Evolutionary conservation across 1,140 invertebrate genomes (phyloP).

Genomic region (Nixonia krombeini): DNA sequence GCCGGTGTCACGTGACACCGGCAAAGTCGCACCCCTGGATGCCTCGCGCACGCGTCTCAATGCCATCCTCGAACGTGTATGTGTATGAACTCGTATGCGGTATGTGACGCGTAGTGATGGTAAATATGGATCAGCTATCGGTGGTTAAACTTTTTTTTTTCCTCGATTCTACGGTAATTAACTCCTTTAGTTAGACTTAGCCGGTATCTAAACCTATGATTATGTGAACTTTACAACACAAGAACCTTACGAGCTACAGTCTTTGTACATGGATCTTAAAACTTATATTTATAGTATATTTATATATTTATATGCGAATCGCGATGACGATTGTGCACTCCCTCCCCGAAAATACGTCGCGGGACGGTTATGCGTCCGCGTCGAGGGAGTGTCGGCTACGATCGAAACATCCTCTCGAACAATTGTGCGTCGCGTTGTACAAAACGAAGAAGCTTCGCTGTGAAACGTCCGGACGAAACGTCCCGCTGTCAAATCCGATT

Average conservation of each 20-base stretch:
- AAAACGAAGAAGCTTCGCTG: neutral
- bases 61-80: constrained; percentile 10
- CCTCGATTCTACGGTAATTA: constrained; percentile 64
- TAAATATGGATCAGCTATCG: constrained; percentile 68
- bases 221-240: constrained; percentile 73
- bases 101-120: constrained; percentile 56
- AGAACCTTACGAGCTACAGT: constrained; percentile 69
- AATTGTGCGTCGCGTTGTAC: constrained; percentile 4
- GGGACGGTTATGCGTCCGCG: too few relatives aligned
- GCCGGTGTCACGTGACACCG: constrained; percentile 29
- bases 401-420: neutral
- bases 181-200: constrained; percentile 55
- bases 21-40: too few relatives aligned
- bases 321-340: constrained; percentile 32
- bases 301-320: constrained; percentile 47
- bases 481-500: constrained; percentile 2
- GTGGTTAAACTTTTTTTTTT: constrained; percentile 69
- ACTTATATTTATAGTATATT: constrained; percentile 54
- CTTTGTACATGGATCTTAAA: constrained; percentile 72
- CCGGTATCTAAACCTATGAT: constrained; percentile 70
- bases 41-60: constrained; percentile 5
- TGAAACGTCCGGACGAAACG: neutral
- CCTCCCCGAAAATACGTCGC: neutral
- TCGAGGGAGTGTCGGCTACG: too few relatives aligned
- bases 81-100: constrained; percentile 20